Evolutionary conservation across 1,140 invertebrate genomes (phyloP), one percentile per base, ranked within the genome.

Genomic region (Neotoxoptera formosana): DNA sequence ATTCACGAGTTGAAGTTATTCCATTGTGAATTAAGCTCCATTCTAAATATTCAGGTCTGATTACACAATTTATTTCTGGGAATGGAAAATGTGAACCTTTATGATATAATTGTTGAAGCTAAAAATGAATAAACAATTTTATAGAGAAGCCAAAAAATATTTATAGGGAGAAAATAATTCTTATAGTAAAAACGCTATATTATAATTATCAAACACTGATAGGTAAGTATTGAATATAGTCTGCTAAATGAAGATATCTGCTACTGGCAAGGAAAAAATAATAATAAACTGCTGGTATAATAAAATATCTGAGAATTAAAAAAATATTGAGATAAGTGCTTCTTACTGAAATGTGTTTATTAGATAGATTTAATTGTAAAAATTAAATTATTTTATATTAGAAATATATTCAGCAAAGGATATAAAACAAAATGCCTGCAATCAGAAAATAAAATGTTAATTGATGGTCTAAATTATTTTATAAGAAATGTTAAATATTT

Each of bases 21-120:
- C 90, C 90, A 47, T 91, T 81, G 7, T 81, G 90, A 48, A 91
- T 21, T 91, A 81, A 25, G 36, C 45, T 81, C 90, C 90, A 91
- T 48, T 91, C 90, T 14, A 91, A 51, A 41, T 91, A 91, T 76
- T 47, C 14, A 36, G 90, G 67, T 34, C 90, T 81, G 30, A 91
- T 81, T 45, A 81, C 7, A 36, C 7, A 81, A 53, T 45, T 81
- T 2, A 91, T 36, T 45, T 81, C 90, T 81, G 76, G 34, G 21
- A 30, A 91, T 81, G 30, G 41, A 81, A 23, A 76, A 81, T n/a
- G 67, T 25, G 67, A n/a, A 21, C 90, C 90, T 91, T 91, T 67
- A 2, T 81, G 30, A 25, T 83, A 91, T n/a, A 91, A 83, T 47
- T 91, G 90, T 81, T 91, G 48, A 0, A 91, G 60, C 90, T 91